A percentile compares a stretch with the other conserved stretches of the same genome.
Evolutionary conservation across 1,140 invertebrate genomes (phyloP).

Genomic region (Diorhabda sublineata): DNA sequence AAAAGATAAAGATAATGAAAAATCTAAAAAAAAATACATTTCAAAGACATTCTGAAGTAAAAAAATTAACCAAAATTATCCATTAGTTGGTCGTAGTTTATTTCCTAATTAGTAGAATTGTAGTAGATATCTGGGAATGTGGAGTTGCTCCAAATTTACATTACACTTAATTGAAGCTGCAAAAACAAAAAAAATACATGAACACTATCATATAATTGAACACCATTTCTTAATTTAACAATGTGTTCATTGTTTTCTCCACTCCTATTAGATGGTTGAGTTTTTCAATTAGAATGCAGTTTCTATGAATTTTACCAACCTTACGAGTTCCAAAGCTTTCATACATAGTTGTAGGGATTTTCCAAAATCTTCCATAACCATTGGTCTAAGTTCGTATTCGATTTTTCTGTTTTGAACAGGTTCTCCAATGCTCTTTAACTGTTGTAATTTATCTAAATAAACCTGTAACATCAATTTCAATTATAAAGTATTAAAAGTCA

Average conservation of each 20-base stretch:
- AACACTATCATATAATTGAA: too few species aligned
- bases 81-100: too few species aligned
- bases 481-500: background rate
- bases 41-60: background rate
- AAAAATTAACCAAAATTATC: background rate
- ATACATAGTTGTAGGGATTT: constrained; percentile 66
- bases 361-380: constrained; percentile 72
- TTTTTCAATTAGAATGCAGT: too few species aligned
- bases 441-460: constrained; percentile 56
- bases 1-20: background rate
- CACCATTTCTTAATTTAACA: too few species aligned
- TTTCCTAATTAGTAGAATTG: too few species aligned
- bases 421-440: constrained; percentile 66
- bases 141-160: too few species aligned
- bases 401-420: constrained; percentile 72
- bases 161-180: too few species aligned
- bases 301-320: constrained; percentile 35
- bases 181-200: too few species aligned
- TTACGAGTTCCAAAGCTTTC: constrained; percentile 69
- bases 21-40: background rate
- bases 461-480: constrained; percentile 44
- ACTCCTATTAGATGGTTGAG: too few species aligned
- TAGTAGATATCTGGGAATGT: too few species aligned
- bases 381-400: constrained; percentile 73
- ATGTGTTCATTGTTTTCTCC: too few species aligned